Conservation (phyloP, 2,113 vertebrate species). For the Esox niger region DNA sequence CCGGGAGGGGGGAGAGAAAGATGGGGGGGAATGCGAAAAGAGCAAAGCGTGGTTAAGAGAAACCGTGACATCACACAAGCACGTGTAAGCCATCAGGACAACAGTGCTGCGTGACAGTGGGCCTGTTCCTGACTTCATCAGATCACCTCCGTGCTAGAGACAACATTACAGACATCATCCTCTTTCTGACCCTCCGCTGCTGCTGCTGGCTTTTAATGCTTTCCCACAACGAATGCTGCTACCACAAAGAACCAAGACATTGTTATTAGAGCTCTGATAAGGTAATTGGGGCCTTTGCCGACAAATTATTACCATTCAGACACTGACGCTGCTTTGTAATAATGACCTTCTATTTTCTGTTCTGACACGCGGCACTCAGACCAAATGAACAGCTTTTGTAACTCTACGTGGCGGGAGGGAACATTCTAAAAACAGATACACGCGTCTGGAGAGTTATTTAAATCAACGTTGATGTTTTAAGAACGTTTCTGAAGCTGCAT, state of each 20-base stretch:
- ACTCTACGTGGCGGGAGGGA: not conserved
- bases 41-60: not conserved
- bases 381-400: not conserved
- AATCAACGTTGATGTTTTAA: conserved; percentile 22
- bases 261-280: conserved; percentile 8
- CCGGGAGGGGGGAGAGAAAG: conserved; percentile 7
- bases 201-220: not conserved
- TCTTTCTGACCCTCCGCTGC: conserved; percentile 33
- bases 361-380: not conserved
- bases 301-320: conserved; percentile 7
- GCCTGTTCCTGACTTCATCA: conserved; percentile 40
- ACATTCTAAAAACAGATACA: not conserved
- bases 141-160: conserved; percentile 45
- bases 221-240: not conserved
- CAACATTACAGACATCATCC: conserved; percentile 28
- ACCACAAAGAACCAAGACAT: not conserved
- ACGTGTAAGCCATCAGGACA: not conserved
- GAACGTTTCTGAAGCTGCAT: conserved; percentile 42
- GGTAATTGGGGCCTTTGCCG: not conserved
- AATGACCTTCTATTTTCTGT: not conserved
- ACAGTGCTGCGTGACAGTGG: not conserved
- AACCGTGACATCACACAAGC: not conserved
- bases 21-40: not conserved
- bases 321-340: not conserved
- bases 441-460: not conserved